Conservation (phyloP, 2,888 invertebrate genomes). For the Ferdinandea cuprea region DNA sequence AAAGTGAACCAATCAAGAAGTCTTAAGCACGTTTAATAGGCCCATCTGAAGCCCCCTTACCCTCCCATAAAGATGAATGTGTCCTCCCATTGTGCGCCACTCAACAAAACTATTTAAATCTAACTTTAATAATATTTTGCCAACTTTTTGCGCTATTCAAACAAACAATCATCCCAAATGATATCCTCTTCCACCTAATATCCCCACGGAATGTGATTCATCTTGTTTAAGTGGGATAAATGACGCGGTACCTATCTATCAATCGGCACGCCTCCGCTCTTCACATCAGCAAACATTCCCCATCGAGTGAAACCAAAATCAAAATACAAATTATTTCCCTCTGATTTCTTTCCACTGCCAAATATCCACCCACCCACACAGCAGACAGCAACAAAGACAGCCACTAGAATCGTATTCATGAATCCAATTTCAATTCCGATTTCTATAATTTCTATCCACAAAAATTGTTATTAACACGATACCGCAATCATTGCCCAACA, state of each 20-base stretch:
- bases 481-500: constrained; percentile 19
- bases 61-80: no score
- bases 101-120: no score
- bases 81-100: no score
- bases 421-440: constrained; percentile 38
- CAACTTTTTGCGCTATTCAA: no score
- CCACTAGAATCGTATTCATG: constrained; percentile 41
- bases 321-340: constrained; percentile 12
- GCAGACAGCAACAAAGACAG: neutral
- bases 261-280: neutral
- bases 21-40: no score
- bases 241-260: neutral
- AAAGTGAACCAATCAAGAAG: no score
- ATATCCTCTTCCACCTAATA: no score
- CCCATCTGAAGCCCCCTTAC: no score
- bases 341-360: neutral
- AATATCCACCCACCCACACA: neutral
- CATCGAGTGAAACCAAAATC: constrained; percentile 3
- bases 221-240: neutral
- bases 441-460: constrained; percentile 44
- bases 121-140: no score
- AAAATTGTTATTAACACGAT: constrained; percentile 58
- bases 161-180: no score
- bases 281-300: constrained; percentile 7
- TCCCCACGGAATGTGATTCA: no score